Base-by-base conservation (phyloP, 2,797 vertebrate species). In the Eurystomus glaucurus region DNA sequence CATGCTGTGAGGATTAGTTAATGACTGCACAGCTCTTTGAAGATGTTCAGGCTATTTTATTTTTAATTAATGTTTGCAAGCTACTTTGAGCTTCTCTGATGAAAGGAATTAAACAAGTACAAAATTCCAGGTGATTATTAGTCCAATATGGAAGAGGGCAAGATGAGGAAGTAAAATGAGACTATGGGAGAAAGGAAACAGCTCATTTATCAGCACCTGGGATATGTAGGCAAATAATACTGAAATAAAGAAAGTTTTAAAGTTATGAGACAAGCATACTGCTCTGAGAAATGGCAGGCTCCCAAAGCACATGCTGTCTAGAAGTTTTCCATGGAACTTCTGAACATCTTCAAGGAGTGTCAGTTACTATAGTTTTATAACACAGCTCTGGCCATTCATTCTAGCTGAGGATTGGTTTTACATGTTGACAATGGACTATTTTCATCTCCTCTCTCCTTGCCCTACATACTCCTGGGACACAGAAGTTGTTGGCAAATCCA, bases 31-130 rank as follows among this genome's bases (percentile, higher is more conserved):
- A 68, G 71, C 66, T 90, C 92, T 96, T 90, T 96, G 92, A 95
- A 95, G 94, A 90, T 77, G 55, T 21, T 75, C 28, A 1, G 62
- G 78, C 86, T 82, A 60, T 78, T 96, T 83, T 85, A 90, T 72
- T 91, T 95, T 92, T 91, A 93, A 95, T 95, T 90, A 94, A 91
- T 86, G 50, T 77, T 88, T 96, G 74, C 79, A 88, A 95, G 76
- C 88, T 92, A 84, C 65, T 97, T 88, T 41, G 75, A 69, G 92
- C 64, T 92, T 46, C 82, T 86, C 80, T 82, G 85, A 91, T 88
- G 95, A 90, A 93, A 95, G 70, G 35, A 58, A 79, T 88, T 65
- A 70, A 92, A 87, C 20, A 81, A 86, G 45, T 64, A 78, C 52
- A 45, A 89, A 81, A 88, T 74, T 90, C 61, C 65, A 86, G 52